Evolutionary conservation across 1,140 invertebrate species (phyloP), one percentile per base, ranked within the genome.

Genomic region (Armadillidium nasatum): DNA sequence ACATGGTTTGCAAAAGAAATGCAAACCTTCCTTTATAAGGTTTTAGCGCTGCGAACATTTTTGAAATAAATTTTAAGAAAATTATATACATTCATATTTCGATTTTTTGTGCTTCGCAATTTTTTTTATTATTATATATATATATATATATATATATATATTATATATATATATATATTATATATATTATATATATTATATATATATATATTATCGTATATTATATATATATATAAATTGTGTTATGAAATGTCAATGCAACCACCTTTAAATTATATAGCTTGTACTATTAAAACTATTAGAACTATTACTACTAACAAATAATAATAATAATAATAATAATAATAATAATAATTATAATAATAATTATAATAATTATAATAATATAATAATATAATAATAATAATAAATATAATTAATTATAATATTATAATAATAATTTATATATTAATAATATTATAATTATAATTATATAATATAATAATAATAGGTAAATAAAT

Each of bases 141-240:
- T 50, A 50, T 50, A 50, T 50, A 50, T 50, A 50, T 50, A 50
- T 50, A 50, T 50, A 50, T 50, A 50, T 50, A 50, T 50, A 50
- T 50, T 50, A 50, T 50, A 50, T 50, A 50, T 50, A 50, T 50
- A 50, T 50, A 50, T 50, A 50, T 50, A 50, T 50, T 50, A 50
- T 50, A 50, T 50, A 50, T 50, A 50, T 50, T 50, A 50, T 50
- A 50, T 50, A 50, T 50, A 50, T 50, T 50, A 15, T 50, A 15
- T 50, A 15, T 50, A 15, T 50, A 15, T 50, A 15, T 50, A 15
- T n/a, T n/a, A n/a, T n/a, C n/a, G n/a, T 9, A 10, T 50, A 15
- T 50, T 50, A 50, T n/a, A n/a, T n/a, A n/a, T n/a, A n/a, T n/a
- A n/a, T n/a, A n/a, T n/a, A n/a, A n/a, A n/a, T n/a, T n/a, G n/a